Conservation (phyloP, 2,888 invertebrate species). For the Drosophila pseudotakahashii region DNA sequence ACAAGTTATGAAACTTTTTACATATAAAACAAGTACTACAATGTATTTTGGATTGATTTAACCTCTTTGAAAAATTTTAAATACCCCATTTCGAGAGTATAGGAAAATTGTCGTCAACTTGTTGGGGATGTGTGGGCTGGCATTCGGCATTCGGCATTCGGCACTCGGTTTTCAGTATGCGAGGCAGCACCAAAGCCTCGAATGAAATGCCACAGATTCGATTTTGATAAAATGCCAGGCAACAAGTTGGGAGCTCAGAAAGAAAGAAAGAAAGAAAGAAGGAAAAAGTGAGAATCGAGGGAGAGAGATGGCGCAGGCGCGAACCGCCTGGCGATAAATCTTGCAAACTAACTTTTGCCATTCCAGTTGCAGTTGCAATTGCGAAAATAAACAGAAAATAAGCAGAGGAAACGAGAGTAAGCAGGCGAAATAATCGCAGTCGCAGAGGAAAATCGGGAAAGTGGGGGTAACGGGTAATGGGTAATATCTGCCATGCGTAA, state of each 20-base stretch:
- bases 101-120: constrained; percentile 27
- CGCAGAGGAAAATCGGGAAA: constrained; percentile 4
- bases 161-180: constrained; percentile 16
- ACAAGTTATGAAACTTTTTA: too few relatives aligned
- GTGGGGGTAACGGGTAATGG: background rate
- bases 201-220: constrained; percentile 77
- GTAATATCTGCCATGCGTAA: constrained; percentile 28
- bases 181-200: constrained; percentile 32
- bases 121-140: constrained; percentile 64
- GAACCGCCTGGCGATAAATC: constrained; percentile 28
- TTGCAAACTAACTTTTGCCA: constrained; percentile 24
- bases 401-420: constrained; percentile 25
- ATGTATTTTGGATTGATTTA: too few relatives aligned
- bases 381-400: constrained; percentile 11
- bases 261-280: constrained; percentile 31
- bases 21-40: too few relatives aligned
- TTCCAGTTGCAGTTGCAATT: constrained; percentile 1
- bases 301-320: constrained; percentile 19
- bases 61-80: background rate
- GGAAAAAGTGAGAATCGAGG: constrained; percentile 67
- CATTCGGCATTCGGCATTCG: constrained; percentile 34
- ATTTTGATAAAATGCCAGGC: constrained; percentile 72
- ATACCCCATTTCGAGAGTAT: background rate
- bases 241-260: constrained; percentile 66
- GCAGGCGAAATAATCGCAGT: constrained; percentile 10